Evolutionary conservation across 2,113 vertebrate species (phyloP).

Genomic region (Notothenia rossii): DNA sequence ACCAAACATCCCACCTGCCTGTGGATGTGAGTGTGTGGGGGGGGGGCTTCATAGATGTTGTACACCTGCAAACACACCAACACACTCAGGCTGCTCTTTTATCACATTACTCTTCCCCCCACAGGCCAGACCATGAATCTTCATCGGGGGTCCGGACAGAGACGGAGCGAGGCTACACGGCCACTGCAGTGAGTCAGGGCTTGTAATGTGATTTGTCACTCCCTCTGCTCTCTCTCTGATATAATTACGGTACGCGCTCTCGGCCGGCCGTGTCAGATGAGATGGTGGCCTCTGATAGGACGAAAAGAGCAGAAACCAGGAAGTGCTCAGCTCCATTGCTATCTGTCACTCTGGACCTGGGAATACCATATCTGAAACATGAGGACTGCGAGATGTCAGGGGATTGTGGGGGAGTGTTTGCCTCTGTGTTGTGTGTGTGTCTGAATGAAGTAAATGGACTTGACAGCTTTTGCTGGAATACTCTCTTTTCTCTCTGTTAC

Average conservation of each 20-base stretch:
- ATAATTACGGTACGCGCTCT: constrained; percentile 72
- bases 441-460: constrained; percentile 37
- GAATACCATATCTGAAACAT: constrained; percentile 19
- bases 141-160: constrained; percentile 64
- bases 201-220: constrained; percentile 82
- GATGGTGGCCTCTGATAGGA: constrained; percentile 68
- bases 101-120: constrained; percentile 67
- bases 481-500: constrained; percentile 14
- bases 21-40: neutral
- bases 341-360: constrained; percentile 47
- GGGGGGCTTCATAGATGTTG: neutral
- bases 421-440: constrained; percentile 15
- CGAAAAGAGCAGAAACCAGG: constrained; percentile 62
- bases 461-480: constrained; percentile 13
- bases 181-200: constrained; percentile 69
- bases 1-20: constrained; percentile 19
- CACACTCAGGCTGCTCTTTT: constrained; percentile 35
- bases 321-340: constrained; percentile 54
- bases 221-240: constrained; percentile 72
- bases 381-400: constrained; percentile 22
- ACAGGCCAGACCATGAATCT: constrained; percentile 70
- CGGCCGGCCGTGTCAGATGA: constrained; percentile 55
- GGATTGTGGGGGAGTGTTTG: constrained; percentile 13
- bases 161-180: constrained; percentile 59
- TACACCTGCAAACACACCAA: constrained; percentile 37